Evolutionary conservation across 2,797 vertebrate species (phyloP).

Genomic region (Microctenopoma steveboyesi): DNA sequence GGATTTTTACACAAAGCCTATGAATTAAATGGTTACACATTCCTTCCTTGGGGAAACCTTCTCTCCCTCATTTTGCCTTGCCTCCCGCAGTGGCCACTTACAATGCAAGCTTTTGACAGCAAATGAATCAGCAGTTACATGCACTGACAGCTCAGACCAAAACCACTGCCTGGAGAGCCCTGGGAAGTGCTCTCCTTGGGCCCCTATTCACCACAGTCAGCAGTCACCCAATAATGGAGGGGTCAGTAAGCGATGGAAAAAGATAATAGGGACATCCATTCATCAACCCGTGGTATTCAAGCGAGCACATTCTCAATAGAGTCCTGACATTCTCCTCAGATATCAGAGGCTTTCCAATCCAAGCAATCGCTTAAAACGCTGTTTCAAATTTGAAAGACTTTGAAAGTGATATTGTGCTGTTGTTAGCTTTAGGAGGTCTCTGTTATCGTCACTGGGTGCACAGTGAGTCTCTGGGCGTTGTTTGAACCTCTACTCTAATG

Average conservation of each 20-base stretch:
- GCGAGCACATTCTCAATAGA: constrained; percentile 69
- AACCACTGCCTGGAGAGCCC: constrained; percentile 66
- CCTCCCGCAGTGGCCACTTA: constrained; percentile 74
- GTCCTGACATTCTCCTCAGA: constrained; percentile 71
- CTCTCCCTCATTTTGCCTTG: constrained; percentile 56
- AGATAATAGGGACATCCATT: constrained; percentile 81
- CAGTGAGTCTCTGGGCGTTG: constrained; percentile 4
- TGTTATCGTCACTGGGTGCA: constrained; percentile 8
- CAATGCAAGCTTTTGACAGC: constrained; percentile 84
- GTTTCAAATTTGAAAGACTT: constrained; percentile 66
- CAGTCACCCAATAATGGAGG: constrained; percentile 81
- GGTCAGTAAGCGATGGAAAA: constrained; percentile 80
- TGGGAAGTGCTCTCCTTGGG: constrained; percentile 77
- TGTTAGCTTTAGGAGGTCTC: constrained; percentile 39
- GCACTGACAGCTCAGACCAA: constrained; percentile 82
- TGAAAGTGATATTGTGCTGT: constrained; percentile 73
- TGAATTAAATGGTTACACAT: constrained; percentile 72
- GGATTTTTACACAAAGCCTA: constrained; percentile 32
- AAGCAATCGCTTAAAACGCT: constrained; percentile 70
- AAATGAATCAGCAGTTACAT: constrained; percentile 86
- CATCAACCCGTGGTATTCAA: constrained; percentile 73
- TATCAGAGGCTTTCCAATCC: constrained; percentile 70
- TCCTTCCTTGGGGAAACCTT: constrained; percentile 64
- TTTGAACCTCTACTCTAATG: neutral
- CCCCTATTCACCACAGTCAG: constrained; percentile 76